Evolutionary conservation across 2,113 vertebrate genomes (phyloP), one percentile per base, ranked within the genome.

Genomic region (Nettapus auritus): DNA sequence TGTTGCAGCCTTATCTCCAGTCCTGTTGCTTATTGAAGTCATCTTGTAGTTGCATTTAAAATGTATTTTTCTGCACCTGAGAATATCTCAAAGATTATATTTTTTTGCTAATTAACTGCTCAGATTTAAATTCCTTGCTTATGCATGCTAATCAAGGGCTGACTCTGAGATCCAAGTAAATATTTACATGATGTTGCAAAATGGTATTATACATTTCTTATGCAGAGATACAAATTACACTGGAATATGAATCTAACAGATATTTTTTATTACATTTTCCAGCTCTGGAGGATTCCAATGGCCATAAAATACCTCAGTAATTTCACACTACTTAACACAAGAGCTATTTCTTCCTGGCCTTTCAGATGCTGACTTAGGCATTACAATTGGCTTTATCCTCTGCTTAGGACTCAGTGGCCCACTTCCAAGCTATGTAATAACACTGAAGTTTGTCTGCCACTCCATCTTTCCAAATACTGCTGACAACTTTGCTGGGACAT

Each of bases 171-270:
- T 76, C 36, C 3, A 31, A 82, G 56, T 77, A 96, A 89, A 88
- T 82, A 82, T 91, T 93, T 88, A 89, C 60, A 25, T 38, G 63
- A 71, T 63, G 23, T 69, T 91, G 71, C 59, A 86, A 59, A 90
- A 29, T 13, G 13, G 1, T 48, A 21, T 84, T 78, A 48, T 48
- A 46, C 2, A 8, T 82, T 82, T 44, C 44, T 28, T 23, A 80
- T 26, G 23, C 8, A 70, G 36, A 66, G 13, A 80, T 7, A 8
- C 36, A 81, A 73, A 57, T 18, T 62, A 1, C 9, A 23, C 40
- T 46, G 40, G 23, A 79, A 80, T 34, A 60, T 25, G 12, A 88
- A 74, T 60, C 55, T 78, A 52, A 12, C 25, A 63, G 46, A 55
- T 3, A 44, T 33, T 31, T 64, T 12, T 6, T 16, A 11, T 91